Percentiles rank a stretch among this genome's conserved stretches.
Conservation (phyloP, 2,888 invertebrate genomes). For the Erebia aethiops region DNA sequence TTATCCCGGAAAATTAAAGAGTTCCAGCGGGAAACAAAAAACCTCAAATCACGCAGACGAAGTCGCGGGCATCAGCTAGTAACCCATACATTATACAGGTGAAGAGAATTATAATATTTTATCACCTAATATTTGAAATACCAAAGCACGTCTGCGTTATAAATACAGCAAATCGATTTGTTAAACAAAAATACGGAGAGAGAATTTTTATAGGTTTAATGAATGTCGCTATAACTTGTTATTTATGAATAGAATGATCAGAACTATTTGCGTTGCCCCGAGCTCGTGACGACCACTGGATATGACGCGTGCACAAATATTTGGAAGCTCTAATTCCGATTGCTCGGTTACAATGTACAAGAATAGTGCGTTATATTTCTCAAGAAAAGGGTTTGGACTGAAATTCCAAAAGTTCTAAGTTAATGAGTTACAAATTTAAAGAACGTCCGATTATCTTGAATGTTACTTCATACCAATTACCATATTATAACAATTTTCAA, state of each 20-base stretch:
- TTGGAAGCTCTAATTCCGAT: conserved; percentile 23
- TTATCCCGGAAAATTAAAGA: no score
- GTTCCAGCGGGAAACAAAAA: no score
- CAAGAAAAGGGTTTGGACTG: not conserved
- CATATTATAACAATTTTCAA: no score
- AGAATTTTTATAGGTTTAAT: conserved; percentile 50
- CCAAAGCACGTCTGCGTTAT: not conserved
- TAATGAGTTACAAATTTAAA: no score
- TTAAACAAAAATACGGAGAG: conserved; percentile 29
- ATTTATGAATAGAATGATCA: conserved; percentile 54
- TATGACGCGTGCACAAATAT: conserved; percentile 36
- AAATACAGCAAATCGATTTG: conserved; percentile 15
- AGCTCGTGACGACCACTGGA: conserved; percentile 34
- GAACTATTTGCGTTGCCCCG: conserved; percentile 38
- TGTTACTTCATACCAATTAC: no score
- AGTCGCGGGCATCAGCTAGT: no score
- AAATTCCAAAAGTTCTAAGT: no score
- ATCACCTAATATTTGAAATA: not conserved
- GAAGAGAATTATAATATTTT: no score
- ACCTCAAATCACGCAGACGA: no score
- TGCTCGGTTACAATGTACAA: conserved; percentile 4
- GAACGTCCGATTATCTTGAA: no score
- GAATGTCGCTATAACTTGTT: conserved; percentile 59
- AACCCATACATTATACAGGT: no score
- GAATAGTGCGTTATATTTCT: not conserved